Base-by-base conservation (phyloP, 2,797 vertebrate species). In the Gymnoscopelus microlampas region DNA sequence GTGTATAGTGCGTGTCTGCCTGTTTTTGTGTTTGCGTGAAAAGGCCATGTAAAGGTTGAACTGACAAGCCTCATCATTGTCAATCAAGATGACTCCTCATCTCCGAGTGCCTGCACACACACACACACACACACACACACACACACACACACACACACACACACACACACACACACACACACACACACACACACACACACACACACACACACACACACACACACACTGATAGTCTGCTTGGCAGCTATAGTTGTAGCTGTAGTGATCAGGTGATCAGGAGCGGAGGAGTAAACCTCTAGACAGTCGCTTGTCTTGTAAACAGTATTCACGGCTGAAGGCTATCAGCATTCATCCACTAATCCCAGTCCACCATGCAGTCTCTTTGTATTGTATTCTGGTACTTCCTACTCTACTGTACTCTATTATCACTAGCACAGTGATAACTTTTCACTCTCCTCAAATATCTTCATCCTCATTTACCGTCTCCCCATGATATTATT, bases 171-270 rank as follows among this genome's bases (percentile, higher is more conserved):
- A 50, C 48, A 50, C 48, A 50, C 48, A 50, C 48, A 50, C 48
- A 50, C 10, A 35, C 32, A 35, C 32, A 35, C 32, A 35, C 32
- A 35, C 5, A 49, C 48, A 2, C 19, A 70, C n/a, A 53, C 23
- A 79, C 1, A 50, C 48, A 50, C 10, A 35, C 32, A 35, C 32
- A 35, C 32, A 35, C 32, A 35, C 5, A 49, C 48, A 2, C 19
- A 70, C n/a, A 53, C 23, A 79, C 1, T 63, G 47, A 74, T 54
- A 72, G 50, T 39, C 68, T 72, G 73, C 60, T 66, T 71, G 70
- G 59, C 14, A 53, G 32, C 50, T 68, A 53, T 10, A 60, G 55
- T 54, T 73, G 62, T 73, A 80, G 66, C 60, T 7, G 53, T 65
- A 60, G 54, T 73, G 76, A 79, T 55, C 50, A 51, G 39, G 39